A percentile compares a stretch with the other conserved stretches of the same genome.
Conservation (phyloP, 2,888 invertebrate genomes). For the Troilus luridus region DNA sequence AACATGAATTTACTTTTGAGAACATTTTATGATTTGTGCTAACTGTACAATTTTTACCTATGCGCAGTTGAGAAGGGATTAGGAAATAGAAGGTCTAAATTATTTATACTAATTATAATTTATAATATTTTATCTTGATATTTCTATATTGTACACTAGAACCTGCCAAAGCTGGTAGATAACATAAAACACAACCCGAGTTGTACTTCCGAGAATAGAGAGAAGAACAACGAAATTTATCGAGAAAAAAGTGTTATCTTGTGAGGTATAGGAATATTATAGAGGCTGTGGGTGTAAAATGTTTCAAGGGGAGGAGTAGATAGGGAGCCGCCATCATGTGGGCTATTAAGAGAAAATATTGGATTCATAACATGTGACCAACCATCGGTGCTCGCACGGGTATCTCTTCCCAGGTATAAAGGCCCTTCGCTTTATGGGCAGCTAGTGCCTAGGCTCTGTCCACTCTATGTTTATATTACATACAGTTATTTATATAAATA, state of each 20-base stretch:
- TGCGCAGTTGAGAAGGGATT: background rate
- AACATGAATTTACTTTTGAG: too few species aligned
- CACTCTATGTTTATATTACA: background rate
- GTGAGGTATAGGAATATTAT: slow-evolving; percentile 5
- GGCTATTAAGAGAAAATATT: slow-evolving; percentile 27
- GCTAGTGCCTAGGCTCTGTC: background rate
- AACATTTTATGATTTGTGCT: too few species aligned
- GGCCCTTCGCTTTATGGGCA: background rate
- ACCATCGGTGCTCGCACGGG: background rate
- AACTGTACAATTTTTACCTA: too few species aligned
- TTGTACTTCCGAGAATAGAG: background rate
- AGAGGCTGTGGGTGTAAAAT: slow-evolving; percentile 18
- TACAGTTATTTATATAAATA: background rate
- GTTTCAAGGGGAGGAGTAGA: slow-evolving; percentile 4
- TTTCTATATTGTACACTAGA: background rate
- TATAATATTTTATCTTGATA: background rate
- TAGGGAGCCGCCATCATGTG: slow-evolving; percentile 19
- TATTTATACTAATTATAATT: too few species aligned
- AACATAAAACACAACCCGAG: background rate
- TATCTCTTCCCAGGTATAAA: slow-evolving; percentile 20
- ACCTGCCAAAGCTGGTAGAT: background rate
- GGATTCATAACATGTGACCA: slow-evolving; percentile 33
- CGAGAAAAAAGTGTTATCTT: slow-evolving; percentile 16
- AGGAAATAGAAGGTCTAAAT: background rate
- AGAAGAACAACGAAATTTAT: slow-evolving; percentile 7